A percentile compares a stretch with the other conserved stretches of the same genome.
These are phyloP conservation scores for Nothobranchius kuhntae DNA, from an alignment of 2,113 vertebrate species.

Conservation along the genomic window DNA sequence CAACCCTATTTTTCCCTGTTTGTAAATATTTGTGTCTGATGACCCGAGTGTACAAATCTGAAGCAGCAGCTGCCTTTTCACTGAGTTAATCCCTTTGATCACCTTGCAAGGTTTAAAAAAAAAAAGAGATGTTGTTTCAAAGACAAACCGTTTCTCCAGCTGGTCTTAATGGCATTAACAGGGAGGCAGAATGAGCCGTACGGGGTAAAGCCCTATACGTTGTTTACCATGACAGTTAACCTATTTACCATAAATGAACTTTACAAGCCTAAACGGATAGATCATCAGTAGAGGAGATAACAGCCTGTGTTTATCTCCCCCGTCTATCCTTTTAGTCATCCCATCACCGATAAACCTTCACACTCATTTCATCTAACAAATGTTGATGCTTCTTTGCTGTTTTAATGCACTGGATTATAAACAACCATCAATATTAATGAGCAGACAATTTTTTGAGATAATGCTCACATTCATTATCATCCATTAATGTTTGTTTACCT, in stretches of 20 bases:
- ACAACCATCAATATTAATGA: conserved; percentile 68
- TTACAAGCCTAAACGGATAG: conserved; percentile 53
- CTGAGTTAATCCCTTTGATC: conserved; percentile 3
- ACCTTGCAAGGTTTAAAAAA: neutral
- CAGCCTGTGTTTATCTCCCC: conserved; percentile 52
- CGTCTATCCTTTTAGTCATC: conserved; percentile 52
- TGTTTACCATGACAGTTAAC: conserved; percentile 62
- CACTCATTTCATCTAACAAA: conserved; percentile 54
- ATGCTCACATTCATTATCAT: conserved; percentile 64
- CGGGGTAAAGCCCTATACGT: conserved; percentile 29
- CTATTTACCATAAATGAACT: conserved; percentile 57
- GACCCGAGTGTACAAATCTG: too few species aligned
- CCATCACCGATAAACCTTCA: conserved; percentile 52
- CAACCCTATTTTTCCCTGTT: too few species aligned
- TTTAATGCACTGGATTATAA: conserved; percentile 40
- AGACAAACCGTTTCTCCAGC: conserved; percentile 34
- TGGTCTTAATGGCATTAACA: conserved; percentile 42
- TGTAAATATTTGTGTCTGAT: too few species aligned
- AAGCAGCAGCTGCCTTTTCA: too few species aligned
- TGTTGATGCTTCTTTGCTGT: conserved; percentile 51
- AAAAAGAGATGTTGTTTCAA: conserved; percentile 22
- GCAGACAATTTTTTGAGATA: conserved; percentile 57
- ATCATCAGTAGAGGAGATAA: conserved; percentile 44
- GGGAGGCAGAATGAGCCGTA: conserved; percentile 35
- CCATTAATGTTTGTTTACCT: conserved; percentile 69